Evolutionary conservation across 2,888 invertebrate species (phyloP), one percentile per base, ranked within the genome.

Genomic region (Caenorhabditis macrosperma): DNA sequence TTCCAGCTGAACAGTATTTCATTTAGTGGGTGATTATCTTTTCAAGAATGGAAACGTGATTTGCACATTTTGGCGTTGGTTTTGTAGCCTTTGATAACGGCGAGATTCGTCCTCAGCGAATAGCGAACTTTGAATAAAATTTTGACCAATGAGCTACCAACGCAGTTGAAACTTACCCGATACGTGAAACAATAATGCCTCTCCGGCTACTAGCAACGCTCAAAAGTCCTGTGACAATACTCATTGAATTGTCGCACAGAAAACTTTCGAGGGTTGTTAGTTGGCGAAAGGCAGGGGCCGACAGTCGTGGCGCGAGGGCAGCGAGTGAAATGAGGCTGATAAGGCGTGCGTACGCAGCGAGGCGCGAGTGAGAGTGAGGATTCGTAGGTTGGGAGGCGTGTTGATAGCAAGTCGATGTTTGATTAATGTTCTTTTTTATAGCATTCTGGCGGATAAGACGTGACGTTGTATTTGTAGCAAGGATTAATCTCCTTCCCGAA

Each of bases 181-280:
- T 9, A 35, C 15, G 5, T 22, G 10, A 1, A 12, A 50, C 48
- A n/a, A 6, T 1, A 48, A 3, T 12, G 59, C 22, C 26, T 33
- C 28, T 33, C 10, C 3, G n/a, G 5, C 28, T 7, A 72, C 72
- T 64, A 50, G 72, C 44, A 72, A 72, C 72, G 64, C 64, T 72
- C 72, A 64, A 64, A 72, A 57, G 50, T 72, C 72, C 72, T 72
- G 72, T 72, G 72, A 72, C 72, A 72, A 64, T 30, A 4, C 0
- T n/a, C 15, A 20, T 24, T 9, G n/a, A 52, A 9, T 57, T 72
- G 72, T 64, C 63, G 44, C 46, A 64, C 72, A 72, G 63, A 26
- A 57, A n/a, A 72, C n/a, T 4, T 55, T 38, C 57, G 52, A n/a
- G 46, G 30, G 72, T 57, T 48, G 72, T 57, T 48, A 72, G 57